Evolutionary conservation across 92 coral and sea anemone genomes (phyloP).

Genomic region (Siderastrea siderea): DNA sequence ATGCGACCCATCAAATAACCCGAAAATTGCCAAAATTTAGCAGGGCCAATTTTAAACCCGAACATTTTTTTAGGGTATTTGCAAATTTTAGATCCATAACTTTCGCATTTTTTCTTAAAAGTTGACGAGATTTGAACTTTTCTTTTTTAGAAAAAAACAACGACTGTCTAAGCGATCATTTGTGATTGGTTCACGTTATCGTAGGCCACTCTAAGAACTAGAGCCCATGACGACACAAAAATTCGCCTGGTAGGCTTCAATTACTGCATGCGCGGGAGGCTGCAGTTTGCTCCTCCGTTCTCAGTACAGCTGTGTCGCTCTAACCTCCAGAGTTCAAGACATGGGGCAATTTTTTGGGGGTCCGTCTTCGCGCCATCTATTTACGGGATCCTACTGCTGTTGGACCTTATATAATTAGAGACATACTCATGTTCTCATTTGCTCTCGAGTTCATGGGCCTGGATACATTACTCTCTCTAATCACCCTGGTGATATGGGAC

Average conservation of each 20-base stretch:
- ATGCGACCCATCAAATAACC: no score
- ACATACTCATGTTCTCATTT: constrained; percentile 53
- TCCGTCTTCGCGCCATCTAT: constrained; percentile 44
- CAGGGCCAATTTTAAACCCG: no score
- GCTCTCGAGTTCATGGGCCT: constrained; percentile 60
- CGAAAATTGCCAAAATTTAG: no score
- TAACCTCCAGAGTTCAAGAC: constrained; percentile 21
- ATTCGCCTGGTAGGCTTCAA: constrained; percentile 63
- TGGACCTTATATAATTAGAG: constrained; percentile 19
- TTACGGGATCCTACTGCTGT: constrained; percentile 42
- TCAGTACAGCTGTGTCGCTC: constrained; percentile 55
- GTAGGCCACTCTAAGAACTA: constrained; percentile 61
- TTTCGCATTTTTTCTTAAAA: no score
- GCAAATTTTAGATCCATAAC: no score
- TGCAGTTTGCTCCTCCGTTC: constrained; percentile 64
- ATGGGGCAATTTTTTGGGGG: constrained; percentile 51
- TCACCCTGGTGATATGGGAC: constrained; percentile 63
- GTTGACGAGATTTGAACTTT: not conserved
- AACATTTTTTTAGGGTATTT: no score
- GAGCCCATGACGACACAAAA: constrained; percentile 58
- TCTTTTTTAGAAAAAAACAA: not conserved
- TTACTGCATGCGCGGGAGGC: constrained; percentile 64
- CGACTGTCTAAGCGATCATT: not conserved
- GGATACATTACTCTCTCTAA: constrained; percentile 51
- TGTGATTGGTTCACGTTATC: constrained; percentile 65